Evolutionary conservation across 2,113 vertebrate species (phyloP).

Genomic region (Kryptolebias marmoratus): DNA sequence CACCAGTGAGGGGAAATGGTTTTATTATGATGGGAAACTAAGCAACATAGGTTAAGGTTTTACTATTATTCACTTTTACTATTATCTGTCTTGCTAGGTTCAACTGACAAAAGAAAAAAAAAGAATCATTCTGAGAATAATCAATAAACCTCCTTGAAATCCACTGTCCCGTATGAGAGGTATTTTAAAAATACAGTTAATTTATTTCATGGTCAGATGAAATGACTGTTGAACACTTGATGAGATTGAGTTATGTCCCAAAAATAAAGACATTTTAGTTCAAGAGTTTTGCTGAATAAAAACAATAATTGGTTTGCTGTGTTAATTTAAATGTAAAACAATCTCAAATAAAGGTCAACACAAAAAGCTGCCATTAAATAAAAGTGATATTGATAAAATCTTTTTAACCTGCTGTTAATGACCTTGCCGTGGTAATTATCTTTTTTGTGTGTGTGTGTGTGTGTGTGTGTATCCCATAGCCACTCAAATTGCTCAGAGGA

Average conservation of each 20-base stretch:
- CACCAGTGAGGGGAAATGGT: too few relatives aligned
- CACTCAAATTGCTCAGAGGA: conserved; percentile 58
- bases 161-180: too few relatives aligned
- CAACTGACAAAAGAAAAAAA: too few relatives aligned
- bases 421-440: conserved; percentile 43
- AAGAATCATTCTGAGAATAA: too few relatives aligned
- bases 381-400: not conserved
- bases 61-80: not conserved
- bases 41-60: too few relatives aligned
- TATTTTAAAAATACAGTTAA: too few relatives aligned
- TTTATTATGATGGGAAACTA: too few relatives aligned
- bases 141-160: too few relatives aligned
- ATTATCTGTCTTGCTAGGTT: not conserved
- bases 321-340: not conserved
- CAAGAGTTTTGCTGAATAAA: not conserved
- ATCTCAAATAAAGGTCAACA: not conserved
- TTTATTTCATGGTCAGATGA: too few relatives aligned
- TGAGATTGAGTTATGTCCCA: too few relatives aligned
- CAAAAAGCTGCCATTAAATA: conserved; percentile 1
- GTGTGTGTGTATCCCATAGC: conserved; percentile 30
- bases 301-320: not conserved
- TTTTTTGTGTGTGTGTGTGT: conserved; percentile 7
- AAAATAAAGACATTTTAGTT: too few relatives aligned
- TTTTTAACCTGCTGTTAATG: conserved; percentile 38
- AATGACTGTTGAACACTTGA: too few relatives aligned